phyloP scores from a whole-genome alignment of 2,888 invertebrate species.

The Spodoptera exigua region DNA sequence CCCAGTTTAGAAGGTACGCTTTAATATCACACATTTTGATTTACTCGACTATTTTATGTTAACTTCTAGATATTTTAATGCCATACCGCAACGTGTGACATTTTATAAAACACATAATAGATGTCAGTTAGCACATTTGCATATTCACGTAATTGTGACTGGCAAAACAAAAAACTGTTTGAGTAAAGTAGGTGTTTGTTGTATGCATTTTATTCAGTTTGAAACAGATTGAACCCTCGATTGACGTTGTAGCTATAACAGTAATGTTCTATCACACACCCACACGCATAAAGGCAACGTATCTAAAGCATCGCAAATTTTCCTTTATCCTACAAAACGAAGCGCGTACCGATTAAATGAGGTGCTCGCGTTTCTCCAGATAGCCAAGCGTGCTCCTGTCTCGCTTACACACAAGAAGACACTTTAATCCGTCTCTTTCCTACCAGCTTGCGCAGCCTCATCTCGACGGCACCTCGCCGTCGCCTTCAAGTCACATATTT shows the following conservation, averaged over 20 bases:
- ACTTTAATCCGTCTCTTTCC: constrained; percentile 67
- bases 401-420: constrained; percentile 63
- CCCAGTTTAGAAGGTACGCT: constrained; percentile 40
- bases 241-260: constrained; percentile 45
- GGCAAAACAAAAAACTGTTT: constrained; percentile 34
- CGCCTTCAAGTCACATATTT: constrained; percentile 89
- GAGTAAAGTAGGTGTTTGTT: constrained; percentile 18
- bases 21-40: constrained; percentile 29
- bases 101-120: constrained; percentile 25
- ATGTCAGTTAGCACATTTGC: constrained; percentile 35
- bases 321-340: constrained; percentile 85
- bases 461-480: constrained; percentile 86
- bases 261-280: constrained; percentile 54
- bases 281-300: constrained; percentile 61
- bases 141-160: constrained; percentile 35
- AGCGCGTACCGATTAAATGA: constrained; percentile 89
- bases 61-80: constrained; percentile 26
- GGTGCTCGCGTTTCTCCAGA: constrained; percentile 89
- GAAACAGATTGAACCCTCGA: constrained; percentile 37
- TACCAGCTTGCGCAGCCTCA: constrained; percentile 83
- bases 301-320: constrained; percentile 81
- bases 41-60: constrained; percentile 16
- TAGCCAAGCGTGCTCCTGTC: constrained; percentile 78
- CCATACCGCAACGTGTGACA: constrained; percentile 10
- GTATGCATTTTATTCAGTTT: constrained; percentile 13